These are phyloP conservation scores for Ciconia stormi DNA, from an alignment of 2,113 vertebrate species.

Conservation along the genomic window DNA sequence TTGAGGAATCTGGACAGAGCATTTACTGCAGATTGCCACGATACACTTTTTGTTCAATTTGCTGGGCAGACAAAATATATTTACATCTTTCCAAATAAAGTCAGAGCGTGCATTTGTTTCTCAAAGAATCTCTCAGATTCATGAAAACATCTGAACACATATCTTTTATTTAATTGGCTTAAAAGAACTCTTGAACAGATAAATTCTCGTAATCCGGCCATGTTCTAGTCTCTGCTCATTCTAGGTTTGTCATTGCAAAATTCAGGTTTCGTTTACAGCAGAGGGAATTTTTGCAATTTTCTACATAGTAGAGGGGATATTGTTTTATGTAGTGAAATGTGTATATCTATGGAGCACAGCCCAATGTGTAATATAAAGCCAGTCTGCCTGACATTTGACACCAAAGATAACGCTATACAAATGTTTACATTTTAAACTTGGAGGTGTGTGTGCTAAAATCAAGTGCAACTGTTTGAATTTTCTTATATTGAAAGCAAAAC, in stretches of 20 bases:
- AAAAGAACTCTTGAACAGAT: not conserved
- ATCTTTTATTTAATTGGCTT: not conserved
- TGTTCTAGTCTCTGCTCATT: not conserved
- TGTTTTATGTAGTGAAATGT: not conserved
- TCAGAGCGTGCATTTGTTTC: not conserved
- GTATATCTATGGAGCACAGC: not conserved
- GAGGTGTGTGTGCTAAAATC: not conserved
- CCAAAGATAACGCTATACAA: rapidly evolving
- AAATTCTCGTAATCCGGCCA: not conserved
- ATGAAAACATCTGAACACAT: not conserved
- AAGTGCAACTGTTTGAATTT: rapidly evolving
- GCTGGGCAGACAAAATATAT: not conserved
- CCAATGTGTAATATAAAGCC: not conserved
- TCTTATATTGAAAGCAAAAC: not conserved
- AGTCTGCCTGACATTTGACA: not conserved
- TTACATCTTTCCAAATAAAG: not conserved
- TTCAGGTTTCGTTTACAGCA: not conserved
- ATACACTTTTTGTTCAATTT: not conserved
- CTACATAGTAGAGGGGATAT: not conserved
- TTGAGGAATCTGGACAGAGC: not conserved
- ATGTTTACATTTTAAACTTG: not conserved
- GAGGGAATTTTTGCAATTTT: not conserved
- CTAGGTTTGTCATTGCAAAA: not conserved
- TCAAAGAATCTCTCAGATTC: not conserved
- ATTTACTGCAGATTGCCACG: not conserved